Evolutionary conservation across 2,113 vertebrate genomes (phyloP).

Genomic region (Pholis gunnellus): DNA sequence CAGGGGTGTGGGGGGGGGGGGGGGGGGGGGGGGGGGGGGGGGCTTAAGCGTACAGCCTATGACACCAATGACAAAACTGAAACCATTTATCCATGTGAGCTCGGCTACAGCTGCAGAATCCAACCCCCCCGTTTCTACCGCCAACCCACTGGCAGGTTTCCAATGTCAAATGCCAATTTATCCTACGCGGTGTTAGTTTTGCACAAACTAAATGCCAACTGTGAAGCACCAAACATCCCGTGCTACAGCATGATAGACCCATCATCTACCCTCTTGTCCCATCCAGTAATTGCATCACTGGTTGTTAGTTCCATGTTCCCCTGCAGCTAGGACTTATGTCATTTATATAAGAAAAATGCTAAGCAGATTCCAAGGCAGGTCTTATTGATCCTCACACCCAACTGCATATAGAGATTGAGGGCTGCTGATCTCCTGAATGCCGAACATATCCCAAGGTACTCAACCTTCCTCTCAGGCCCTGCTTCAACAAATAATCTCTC

Average conservation of each 20-base stretch:
- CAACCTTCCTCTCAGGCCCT: not conserved
- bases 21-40: not conserved
- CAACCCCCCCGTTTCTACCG: not conserved
- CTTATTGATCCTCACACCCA: not conserved
- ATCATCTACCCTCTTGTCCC: not conserved
- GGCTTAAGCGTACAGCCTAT: conserved; percentile 10
- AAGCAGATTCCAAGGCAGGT: not conserved
- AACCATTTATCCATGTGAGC: conserved; percentile 34
- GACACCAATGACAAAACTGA: conserved; percentile 17
- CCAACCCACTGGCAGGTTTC: conserved; percentile 23
- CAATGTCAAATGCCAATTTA: conserved; percentile 40
- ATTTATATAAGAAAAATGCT: not conserved
- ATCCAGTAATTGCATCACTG: not conserved
- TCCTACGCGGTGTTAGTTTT: conserved; percentile 13
- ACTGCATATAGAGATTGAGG: not conserved
- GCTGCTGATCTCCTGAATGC: conserved; percentile 5
- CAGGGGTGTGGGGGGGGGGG: not conserved
- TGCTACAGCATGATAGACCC: not conserved
- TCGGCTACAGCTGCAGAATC: conserved; percentile 27
- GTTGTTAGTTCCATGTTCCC: not conserved
- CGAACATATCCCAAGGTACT: conserved; percentile 8
- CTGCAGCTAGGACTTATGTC: not conserved
- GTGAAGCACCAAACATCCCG: conserved; percentile 12
- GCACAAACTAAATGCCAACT: conserved; percentile 23
- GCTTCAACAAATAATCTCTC: conserved; percentile 24